Conservation (phyloP, 2,797 vertebrate genomes). For the Netta rufina region DNA sequence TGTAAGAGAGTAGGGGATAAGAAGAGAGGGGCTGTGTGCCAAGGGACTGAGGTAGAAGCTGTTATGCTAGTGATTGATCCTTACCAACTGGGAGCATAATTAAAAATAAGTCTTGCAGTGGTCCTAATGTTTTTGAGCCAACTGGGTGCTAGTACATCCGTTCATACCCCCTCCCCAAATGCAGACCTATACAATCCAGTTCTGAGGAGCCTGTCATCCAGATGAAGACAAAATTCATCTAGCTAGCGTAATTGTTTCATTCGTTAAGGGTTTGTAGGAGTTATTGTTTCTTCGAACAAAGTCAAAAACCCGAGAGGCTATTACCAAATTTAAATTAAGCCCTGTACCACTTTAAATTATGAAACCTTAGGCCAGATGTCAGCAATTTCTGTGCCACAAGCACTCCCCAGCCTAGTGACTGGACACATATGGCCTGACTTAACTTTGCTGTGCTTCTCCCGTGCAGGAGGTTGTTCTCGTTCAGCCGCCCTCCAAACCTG, state of each 20-base stretch:
- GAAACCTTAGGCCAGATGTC: constrained; percentile 24
- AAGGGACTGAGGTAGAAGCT: not conserved
- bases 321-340: constrained; percentile 24
- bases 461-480: constrained; percentile 80
- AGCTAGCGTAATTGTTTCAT: not conserved
- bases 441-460: not conserved
- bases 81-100: not conserved
- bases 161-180: not conserved
- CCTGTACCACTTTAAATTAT: not conserved
- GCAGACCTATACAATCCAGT: not conserved
- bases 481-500: constrained; percentile 90
- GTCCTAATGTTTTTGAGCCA: not conserved
- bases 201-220: not conserved
- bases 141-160: not conserved
- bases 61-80: not conserved
- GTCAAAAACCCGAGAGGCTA: constrained; percentile 28
- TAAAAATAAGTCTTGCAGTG: not conserved
- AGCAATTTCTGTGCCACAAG: constrained; percentile 18
- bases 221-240: not conserved
- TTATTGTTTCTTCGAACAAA: not conserved
- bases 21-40: not conserved
- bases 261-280: not conserved
- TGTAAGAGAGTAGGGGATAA: not conserved
- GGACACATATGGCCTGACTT: not conserved
- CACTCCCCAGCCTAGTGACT: not conserved